Percentiles rank a stretch among this genome's conserved stretches.
Conservation (phyloP, 23 tunicate genomes). For the Halocynthia roretzi region DNA sequence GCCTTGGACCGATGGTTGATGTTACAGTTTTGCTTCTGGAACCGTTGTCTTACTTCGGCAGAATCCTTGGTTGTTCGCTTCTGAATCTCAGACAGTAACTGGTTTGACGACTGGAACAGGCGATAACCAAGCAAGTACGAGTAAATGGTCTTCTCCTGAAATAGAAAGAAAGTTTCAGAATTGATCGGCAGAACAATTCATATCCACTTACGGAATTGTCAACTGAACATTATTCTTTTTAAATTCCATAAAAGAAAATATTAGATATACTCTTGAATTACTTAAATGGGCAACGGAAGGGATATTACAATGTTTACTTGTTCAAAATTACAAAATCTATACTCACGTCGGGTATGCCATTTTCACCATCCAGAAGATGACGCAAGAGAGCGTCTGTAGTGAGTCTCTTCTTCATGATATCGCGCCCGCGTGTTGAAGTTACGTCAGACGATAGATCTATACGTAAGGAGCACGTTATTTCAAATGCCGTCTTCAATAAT, state of each 20-base stretch:
- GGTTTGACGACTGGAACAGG: slow-evolving; percentile 60
- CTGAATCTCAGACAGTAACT: slow-evolving; percentile 59
- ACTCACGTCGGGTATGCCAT: slow-evolving; percentile 46
- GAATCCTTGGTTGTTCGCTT: slow-evolving; percentile 29
- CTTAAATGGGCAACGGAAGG: too few relatives aligned
- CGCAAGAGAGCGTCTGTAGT: slow-evolving; percentile 86
- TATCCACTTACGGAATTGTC: too few relatives aligned
- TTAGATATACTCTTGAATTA: background rate
- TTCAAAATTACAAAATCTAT: background rate
- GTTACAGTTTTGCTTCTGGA: slow-evolving; percentile 10
- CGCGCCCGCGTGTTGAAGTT: too few relatives aligned
- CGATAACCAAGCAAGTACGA: slow-evolving; percentile 84
- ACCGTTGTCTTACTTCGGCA: slow-evolving; percentile 10
- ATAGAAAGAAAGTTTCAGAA: slow-evolving; percentile 4
- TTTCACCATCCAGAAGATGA: slow-evolving; percentile 44
- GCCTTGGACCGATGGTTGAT: background rate
- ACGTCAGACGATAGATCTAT: too few relatives aligned
- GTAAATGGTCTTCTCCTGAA: slow-evolving; percentile 62
- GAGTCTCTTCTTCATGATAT: slow-evolving; percentile 34
- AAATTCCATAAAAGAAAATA: background rate
- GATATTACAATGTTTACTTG: too few relatives aligned
- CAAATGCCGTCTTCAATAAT: too few relatives aligned
- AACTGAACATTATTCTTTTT: too few relatives aligned
- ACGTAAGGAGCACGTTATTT: too few relatives aligned
- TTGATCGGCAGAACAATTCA: too few relatives aligned